Base-by-base conservation (phyloP, 1,140 invertebrate genomes). In the Drosophila virilis region DNA sequence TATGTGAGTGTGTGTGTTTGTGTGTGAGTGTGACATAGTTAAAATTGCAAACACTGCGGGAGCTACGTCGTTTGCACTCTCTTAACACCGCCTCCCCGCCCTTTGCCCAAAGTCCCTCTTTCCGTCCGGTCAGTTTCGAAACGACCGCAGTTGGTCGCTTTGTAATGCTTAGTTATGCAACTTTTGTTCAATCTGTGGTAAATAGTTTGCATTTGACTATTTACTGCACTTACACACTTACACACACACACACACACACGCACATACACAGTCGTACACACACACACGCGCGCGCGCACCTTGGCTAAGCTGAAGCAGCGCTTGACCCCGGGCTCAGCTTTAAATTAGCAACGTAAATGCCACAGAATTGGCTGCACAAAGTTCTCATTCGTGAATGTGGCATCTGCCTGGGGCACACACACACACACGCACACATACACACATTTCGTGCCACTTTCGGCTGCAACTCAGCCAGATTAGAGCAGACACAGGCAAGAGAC, bases 181-280 rank as follows among this genome's bases (percentile, higher is more conserved):
- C 76, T 84, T 66, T 78, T 88, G 79, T 89, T 88, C 73, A 79
- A 89, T 88, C 69, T 89, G 80, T 77, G 84, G 84, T 57, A 89
- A 88, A 89, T 89, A 88, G 83, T 74, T 88, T 79, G 66, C 77
- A 65, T 82, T 86, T 65, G 72, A 88, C 83, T 83, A 74, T 82
- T 88, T 86, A 66, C 71, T 75, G 57, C 38, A 61, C 62, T 59
- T 42, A 69, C 54, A 66, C 57, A 51, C n/a, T n/a, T n/a, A n/a
- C 10, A 33, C 22, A 17, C 38, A 46, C 43, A 17, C 40, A 45
- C 1, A 3, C 2, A 22, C 40, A 57, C 57, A 61, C 43, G 66
- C 54, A 66, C 57, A 51, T 8, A 33, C 22, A 17, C 38, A 46
- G 43, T n/a, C 40, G 50, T 17, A 17, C 22, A 3, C 3, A 22